Percentiles rank a stretch among this genome's conserved stretches.
These are phyloP conservation scores for Scolopax mira DNA, from an alignment of 2,113 vertebrate genomes.

Conservation along the genomic window DNA sequence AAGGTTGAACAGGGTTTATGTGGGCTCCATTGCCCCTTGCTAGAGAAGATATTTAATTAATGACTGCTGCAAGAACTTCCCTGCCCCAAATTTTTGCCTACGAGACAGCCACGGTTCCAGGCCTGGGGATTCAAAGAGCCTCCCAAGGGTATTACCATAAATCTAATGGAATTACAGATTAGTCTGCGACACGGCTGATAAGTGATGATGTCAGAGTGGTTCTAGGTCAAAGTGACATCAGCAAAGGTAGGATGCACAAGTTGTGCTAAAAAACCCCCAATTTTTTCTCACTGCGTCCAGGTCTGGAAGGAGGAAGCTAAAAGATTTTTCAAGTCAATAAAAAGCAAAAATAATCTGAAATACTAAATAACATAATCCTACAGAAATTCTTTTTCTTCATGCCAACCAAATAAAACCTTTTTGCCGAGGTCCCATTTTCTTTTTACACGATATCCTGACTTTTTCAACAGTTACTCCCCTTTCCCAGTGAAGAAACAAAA, in stretches of 20 bases:
- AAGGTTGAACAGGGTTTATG: not conserved
- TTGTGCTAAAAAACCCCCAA: not conserved
- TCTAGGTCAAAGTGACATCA: not conserved
- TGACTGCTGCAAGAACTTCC: not conserved
- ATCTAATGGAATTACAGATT: not conserved
- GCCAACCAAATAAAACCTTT: not conserved
- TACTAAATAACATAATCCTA: not conserved
- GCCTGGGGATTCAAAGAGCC: not conserved
- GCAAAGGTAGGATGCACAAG: not conserved
- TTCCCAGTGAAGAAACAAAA: not conserved
- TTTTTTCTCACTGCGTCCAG: not conserved
- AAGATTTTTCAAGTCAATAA: not conserved
- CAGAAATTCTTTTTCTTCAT: not conserved
- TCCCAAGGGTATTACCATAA: not conserved
- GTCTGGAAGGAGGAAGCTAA: not conserved
- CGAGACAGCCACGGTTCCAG: not conserved
- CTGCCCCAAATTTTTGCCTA: not conserved
- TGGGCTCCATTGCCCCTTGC: not conserved
- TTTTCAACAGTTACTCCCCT: not conserved
- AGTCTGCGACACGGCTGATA: not conserved
- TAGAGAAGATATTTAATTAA: not conserved
- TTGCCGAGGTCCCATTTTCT: not conserved
- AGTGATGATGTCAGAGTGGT: not conserved
- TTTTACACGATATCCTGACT: not conserved
- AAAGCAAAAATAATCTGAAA: not conserved